Percentiles rank a stretch among this genome's conserved stretches.
Evolutionary conservation across 2,113 vertebrate genomes (phyloP).

Genomic region (Litocranius walleri): DNA sequence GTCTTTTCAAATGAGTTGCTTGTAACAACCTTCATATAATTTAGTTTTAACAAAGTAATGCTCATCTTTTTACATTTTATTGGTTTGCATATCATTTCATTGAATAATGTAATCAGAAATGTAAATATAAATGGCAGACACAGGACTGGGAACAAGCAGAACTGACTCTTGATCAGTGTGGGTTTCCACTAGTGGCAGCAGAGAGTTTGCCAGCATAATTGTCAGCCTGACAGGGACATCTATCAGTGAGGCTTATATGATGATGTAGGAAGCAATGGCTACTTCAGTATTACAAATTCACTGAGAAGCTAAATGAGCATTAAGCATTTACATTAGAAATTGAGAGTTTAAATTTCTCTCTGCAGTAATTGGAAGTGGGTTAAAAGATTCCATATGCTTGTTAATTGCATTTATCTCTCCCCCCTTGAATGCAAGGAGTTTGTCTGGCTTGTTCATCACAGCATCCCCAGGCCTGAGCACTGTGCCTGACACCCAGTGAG

Average conservation of each 20-base stretch:
- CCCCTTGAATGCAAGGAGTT: neutral
- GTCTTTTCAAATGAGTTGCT: neutral
- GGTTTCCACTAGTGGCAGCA: rapidly evolving
- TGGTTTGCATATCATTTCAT: neutral
- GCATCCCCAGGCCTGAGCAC: neutral
- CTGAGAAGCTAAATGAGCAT: neutral
- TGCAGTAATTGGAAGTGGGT: neutral
- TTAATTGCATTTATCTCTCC: neutral
- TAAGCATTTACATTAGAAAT: neutral
- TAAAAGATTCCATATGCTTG: neutral
- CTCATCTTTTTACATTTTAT: neutral
- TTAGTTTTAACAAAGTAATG: neutral
- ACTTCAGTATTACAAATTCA: neutral
- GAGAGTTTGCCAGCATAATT: too few species aligned
- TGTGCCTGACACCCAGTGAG: neutral
- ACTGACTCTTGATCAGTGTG: too few species aligned
- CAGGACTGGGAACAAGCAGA: neutral
- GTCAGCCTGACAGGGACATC: neutral
- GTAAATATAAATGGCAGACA: neutral
- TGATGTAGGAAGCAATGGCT: neutral
- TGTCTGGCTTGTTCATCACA: neutral
- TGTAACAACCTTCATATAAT: neutral
- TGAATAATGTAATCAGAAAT: neutral
- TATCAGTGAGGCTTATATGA: neutral
- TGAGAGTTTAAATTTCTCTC: neutral